Evolutionary conservation across 2,888 invertebrate genomes (phyloP), one percentile per base, ranked within the genome.

Genomic region (Laothoe populi): DNA sequence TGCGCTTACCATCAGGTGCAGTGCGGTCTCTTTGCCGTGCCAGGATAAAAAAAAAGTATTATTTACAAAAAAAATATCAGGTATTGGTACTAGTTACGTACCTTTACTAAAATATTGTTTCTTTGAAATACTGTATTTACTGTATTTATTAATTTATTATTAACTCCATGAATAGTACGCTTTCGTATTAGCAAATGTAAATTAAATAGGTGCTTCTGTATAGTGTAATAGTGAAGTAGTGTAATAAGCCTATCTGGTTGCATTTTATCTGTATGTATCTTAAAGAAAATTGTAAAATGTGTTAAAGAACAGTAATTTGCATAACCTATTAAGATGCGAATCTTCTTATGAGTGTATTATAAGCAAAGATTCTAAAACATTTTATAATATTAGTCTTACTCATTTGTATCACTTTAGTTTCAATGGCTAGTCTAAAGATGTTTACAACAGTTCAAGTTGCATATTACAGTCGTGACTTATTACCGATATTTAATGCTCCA

Each of bases 161-260:
- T 53, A 35, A 1, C 19, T 5, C 31, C 1, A 38, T 11, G 2
- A 2, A 2, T n/a, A 13, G 44, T 44, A 16, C 11, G 19, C 10
- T 53, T 53, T 11, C 19, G 16, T 35, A 53, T 53, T 35, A 19
- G 35, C 35, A 35, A 19, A 53, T 53, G 53, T 53, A 53, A 53
- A 53, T 53, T 53, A 35, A 53, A 19, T 19, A 31, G 31, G 35
- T 19, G 4, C 3, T 21, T 31, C 10, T 4, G 19, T 4, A 49
- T n/a, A 19, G 31, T 16, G 53, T 11, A 31, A 31, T n/a, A n/a
- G 4, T 26, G 26, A 19, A 19, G 60, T 42, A 26, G 53, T 53
- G 19, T 53, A 53, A 53, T 53, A 53, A 35, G 31, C 16, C 35
- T 53, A 53, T 53, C 53, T 11, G 35, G 35, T 53, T 53, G 53